Conservation (phyloP, 92 coral and sea anemone species). For the Pocillopora meandrina region DNA sequence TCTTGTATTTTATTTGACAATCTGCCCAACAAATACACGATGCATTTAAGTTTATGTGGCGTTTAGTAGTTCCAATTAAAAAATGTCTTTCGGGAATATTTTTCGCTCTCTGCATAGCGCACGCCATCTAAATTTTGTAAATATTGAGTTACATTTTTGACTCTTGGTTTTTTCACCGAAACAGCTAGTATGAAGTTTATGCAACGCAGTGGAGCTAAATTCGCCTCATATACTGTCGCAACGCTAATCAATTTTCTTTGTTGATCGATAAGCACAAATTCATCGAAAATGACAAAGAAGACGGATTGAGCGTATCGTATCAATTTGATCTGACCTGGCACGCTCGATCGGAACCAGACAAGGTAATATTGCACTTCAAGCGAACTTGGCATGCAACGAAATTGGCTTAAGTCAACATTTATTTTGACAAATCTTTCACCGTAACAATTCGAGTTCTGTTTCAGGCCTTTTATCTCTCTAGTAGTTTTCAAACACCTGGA, state of each 20-base stretch:
- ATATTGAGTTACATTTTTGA: constrained; percentile 6
- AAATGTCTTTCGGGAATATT: neutral
- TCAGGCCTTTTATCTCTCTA: neutral
- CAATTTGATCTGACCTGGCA: too few relatives aligned
- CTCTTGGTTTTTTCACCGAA: too few relatives aligned
- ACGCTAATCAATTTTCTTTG: too few relatives aligned
- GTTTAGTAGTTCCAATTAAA: neutral
- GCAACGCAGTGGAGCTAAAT: too few relatives aligned
- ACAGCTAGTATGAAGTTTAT: too few relatives aligned
- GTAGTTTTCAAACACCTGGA: neutral
- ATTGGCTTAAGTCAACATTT: neutral
- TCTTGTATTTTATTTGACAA: constrained; percentile 6
- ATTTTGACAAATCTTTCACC: neutral
- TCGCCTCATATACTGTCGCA: too few relatives aligned
- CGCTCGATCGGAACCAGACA: neutral
- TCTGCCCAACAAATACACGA: neutral
- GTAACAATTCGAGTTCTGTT: neutral
- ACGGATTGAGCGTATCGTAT: neutral
- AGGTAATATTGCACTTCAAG: neutral
- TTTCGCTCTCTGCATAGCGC: neutral
- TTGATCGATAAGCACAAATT: neutral
- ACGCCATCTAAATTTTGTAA: neutral
- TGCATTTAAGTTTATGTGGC: neutral
- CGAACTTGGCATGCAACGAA: neutral
- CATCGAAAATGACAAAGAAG: neutral